Percentiles rank a stretch among this genome's conserved stretches.
phyloP scores from a whole-genome alignment of 2,113 vertebrate genomes.

The Thryonomys swinderianus region DNA sequence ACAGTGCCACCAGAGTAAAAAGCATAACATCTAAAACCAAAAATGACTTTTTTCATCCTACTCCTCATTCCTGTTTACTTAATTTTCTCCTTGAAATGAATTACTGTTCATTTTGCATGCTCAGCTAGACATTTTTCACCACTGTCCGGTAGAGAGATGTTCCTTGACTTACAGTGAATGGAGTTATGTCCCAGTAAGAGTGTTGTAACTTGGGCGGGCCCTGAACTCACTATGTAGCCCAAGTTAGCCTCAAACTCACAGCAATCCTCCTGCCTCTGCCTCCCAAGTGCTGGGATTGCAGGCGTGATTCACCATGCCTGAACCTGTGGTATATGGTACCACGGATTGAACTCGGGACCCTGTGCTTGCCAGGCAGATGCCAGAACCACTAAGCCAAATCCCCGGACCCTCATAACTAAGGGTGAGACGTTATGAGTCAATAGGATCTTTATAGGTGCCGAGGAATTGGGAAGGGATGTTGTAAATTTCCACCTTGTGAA shows the following conservation, averaged over 20 bases:
- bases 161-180: not conserved
- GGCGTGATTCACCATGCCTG: too few relatives aligned
- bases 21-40: not conserved
- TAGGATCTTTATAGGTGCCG: not conserved
- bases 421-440: not conserved
- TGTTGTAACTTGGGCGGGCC: not conserved
- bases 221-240: too few relatives aligned
- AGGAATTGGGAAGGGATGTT: not conserved
- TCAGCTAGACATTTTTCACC: not conserved
- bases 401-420: not conserved
- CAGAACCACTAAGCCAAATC: too few relatives aligned
- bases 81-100: not conserved
- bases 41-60: not conserved
- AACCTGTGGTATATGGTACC: too few relatives aligned
- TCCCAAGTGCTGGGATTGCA: too few relatives aligned
- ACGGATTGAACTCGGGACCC: too few relatives aligned
- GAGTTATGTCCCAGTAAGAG: too few relatives aligned
- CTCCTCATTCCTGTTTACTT: not conserved
- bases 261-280: too few relatives aligned
- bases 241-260: too few relatives aligned
- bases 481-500: not conserved
- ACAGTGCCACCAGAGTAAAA: not conserved
- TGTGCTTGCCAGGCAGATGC: too few relatives aligned
- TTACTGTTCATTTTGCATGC: not conserved
- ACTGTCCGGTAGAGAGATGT: not conserved